Conservation (phyloP, 92 coral and sea anemone species). For the Micromussa lordhowensis region DNA sequence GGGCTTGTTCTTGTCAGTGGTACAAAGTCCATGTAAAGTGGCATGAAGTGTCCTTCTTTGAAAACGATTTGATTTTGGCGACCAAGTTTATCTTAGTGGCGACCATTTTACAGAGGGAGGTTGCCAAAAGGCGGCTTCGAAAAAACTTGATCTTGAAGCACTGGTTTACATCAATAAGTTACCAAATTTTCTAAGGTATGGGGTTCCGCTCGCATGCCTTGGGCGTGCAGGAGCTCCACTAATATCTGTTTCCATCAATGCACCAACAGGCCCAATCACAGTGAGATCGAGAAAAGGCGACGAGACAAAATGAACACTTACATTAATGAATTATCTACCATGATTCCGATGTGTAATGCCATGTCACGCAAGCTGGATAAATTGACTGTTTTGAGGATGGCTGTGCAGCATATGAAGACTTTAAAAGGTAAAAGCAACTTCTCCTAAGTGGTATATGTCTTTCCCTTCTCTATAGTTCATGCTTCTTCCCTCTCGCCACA, state of each 20-base stretch:
- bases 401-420: conserved; percentile 96
- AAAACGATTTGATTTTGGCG: no score
- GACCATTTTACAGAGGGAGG: no score
- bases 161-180: no score
- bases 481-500: neutral
- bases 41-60: no score
- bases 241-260: neutral
- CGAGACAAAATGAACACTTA: conserved; percentile 97
- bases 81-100: no score
- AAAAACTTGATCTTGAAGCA: no score
- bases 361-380: conserved; percentile 95
- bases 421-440: conserved; percentile 73
- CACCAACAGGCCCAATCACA: conserved; percentile 84
- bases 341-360: conserved; percentile 92
- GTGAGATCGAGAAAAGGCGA: conserved; percentile 95
- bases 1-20: no score
- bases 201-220: no score
- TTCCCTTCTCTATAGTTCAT: neutral
- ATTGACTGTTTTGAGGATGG: conserved; percentile 88
- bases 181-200: no score
- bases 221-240: no score
- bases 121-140: no score
- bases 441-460: neutral
- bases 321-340: conserved; percentile 87
- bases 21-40: no score